Evolutionary conservation across 2,113 vertebrate species (phyloP).

Genomic region (Sminthopsis crassicaudata): DNA sequence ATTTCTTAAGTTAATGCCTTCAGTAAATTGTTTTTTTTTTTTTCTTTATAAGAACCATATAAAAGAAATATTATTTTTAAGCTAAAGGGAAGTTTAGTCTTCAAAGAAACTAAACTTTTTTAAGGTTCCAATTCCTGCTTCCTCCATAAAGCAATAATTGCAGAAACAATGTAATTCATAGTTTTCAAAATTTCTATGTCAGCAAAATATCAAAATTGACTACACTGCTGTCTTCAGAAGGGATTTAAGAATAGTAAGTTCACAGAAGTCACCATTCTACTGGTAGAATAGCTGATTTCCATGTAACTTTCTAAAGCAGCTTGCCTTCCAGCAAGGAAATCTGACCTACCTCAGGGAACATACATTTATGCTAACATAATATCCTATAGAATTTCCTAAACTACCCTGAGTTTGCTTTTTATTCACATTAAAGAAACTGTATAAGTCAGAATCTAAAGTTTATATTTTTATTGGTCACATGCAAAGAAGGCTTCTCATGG

Average conservation of each 20-base stretch:
- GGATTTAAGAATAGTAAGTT: constrained; percentile 27
- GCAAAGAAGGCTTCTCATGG: neutral
- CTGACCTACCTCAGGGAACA: neutral
- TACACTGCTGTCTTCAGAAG: constrained; percentile 36
- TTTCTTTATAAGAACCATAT: too few relatives aligned
- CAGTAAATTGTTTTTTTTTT: too few relatives aligned
- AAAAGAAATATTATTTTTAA: too few relatives aligned
- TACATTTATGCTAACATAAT: neutral
- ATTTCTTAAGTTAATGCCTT: too few relatives aligned
- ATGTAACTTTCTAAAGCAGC: neutral
- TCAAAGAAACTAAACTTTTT: too few relatives aligned
- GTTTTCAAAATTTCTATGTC: constrained; percentile 1
- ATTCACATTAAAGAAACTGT: neutral
- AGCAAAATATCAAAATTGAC: constrained; percentile 26
- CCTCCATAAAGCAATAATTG: too few relatives aligned
- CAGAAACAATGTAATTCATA: too few relatives aligned
- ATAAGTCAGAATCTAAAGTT: neutral
- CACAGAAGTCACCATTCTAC: constrained; percentile 26
- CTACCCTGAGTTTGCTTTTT: constrained; percentile 7
- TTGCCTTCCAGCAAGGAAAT: constrained; percentile 24
- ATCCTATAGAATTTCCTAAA: constrained; percentile 28
- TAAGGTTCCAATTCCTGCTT: too few relatives aligned
- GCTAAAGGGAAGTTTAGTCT: too few relatives aligned
- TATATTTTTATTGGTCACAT: neutral
- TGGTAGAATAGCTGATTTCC: constrained; percentile 26